Evolutionary conservation across 1,140 invertebrate genomes (phyloP).

Genomic region (Dinoponera quadriceps): DNA sequence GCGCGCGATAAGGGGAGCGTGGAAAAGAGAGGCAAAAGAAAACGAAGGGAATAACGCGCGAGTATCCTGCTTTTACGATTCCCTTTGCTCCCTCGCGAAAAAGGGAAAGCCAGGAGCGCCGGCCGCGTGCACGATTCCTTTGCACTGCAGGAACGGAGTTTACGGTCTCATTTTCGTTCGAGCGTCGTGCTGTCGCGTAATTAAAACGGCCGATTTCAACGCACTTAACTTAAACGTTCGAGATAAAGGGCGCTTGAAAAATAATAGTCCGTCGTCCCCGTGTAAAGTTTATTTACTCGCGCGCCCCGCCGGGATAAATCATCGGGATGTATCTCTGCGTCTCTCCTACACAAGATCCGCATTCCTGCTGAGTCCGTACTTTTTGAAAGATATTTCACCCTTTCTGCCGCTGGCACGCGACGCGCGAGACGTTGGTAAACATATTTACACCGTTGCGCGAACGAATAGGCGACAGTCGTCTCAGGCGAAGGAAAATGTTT

Average conservation of each 20-base stretch:
- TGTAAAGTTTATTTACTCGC: not conserved
- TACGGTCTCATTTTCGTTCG: not conserved
- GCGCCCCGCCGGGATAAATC: not conserved
- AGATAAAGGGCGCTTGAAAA: not conserved
- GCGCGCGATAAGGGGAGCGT: not conserved
- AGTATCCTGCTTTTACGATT: not conserved
- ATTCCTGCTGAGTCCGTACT: not conserved
- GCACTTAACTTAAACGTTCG: not conserved
- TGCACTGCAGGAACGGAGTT: not conserved
- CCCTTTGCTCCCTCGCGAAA: not conserved
- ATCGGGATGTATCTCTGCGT: not conserved
- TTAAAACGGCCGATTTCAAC: conserved; percentile 13
- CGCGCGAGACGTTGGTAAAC: not conserved
- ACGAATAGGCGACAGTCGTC: not conserved
- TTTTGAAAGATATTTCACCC: not conserved
- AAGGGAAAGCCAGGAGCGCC: not conserved
- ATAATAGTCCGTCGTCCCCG: not conserved
- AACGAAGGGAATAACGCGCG: not conserved
- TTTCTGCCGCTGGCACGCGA: not conserved
- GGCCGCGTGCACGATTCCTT: not conserved
- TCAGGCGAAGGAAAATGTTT: conserved; percentile 2
- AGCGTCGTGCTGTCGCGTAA: not conserved
- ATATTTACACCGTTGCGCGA: not conserved
- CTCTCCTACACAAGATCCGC: not conserved
- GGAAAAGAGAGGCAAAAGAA: not conserved